phyloP scores from a whole-genome alignment of 2,888 invertebrate genomes.

The Autographa gamma region DNA sequence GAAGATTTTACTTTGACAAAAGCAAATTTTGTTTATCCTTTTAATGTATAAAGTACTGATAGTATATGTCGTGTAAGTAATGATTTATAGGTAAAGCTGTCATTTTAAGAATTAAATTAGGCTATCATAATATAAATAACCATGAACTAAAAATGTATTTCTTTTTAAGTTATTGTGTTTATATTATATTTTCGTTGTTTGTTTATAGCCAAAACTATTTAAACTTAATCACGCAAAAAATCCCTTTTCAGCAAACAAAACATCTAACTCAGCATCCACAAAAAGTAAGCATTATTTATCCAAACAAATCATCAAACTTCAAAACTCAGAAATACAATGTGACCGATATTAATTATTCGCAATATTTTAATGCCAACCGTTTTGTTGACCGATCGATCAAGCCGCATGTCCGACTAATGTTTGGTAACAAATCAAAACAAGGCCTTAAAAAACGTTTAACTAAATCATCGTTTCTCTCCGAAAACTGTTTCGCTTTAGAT shows the following conservation, averaged over 20 bases:
- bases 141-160: no score
- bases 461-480: slow-evolving; percentile 85
- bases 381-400: slow-evolving; percentile 55
- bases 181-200: no score
- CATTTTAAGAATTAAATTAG: no score
- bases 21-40: no score
- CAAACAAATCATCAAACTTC: slow-evolving; percentile 33
- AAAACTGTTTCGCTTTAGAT: slow-evolving; percentile 85
- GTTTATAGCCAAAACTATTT: no score
- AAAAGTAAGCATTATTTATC: slow-evolving; percentile 17
- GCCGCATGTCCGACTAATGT: slow-evolving; percentile 71
- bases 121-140: no score
- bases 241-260: background rate
- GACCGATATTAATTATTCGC: slow-evolving; percentile 33
- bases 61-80: no score
- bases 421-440: slow-evolving; percentile 86
- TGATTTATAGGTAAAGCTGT: no score
- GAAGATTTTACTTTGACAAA: no score
- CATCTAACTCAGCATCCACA: slow-evolving; percentile 8
- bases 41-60: no score
- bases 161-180: no score
- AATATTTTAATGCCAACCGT: slow-evolving; percentile 42
- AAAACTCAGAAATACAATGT: slow-evolving; percentile 23
- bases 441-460: slow-evolving; percentile 85
- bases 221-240: slow-evolving; percentile 3